A percentile compares a stretch with the other conserved stretches of the same genome.
Conservation (phyloP, 2,797 vertebrate species). For the Lepilemur ruficaudatus region DNA sequence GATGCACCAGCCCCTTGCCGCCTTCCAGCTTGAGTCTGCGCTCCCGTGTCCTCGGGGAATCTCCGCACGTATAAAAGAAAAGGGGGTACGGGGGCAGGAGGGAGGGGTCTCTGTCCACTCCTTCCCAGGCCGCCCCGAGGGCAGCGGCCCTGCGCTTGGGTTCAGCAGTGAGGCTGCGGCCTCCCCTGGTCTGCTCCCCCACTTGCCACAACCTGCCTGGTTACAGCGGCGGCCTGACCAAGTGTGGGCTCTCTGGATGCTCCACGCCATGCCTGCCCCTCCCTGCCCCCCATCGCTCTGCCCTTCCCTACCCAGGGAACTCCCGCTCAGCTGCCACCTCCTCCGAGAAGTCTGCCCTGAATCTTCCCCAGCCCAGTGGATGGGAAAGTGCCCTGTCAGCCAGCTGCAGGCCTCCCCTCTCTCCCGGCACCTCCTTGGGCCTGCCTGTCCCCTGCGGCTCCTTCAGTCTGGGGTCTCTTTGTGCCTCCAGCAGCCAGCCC, state of each 20-base stretch:
- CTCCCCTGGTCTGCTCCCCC: no score
- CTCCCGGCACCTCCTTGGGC: fast-evolving
- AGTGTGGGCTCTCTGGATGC: not conserved
- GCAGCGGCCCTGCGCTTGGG: fast-evolving
- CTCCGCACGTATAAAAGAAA: fast-evolving
- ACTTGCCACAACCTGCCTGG: not conserved
- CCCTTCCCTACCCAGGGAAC: not conserved
- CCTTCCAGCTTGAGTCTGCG: not conserved
- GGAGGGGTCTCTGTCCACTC: no score
- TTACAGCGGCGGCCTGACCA: not conserved
- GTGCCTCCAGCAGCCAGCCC: not conserved
- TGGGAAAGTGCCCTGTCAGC: not conserved
- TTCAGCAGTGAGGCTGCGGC: fast-evolving
- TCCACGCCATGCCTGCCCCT: fast-evolving
- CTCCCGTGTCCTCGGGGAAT: not conserved
- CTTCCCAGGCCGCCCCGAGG: not conserved
- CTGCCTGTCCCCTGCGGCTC: not conserved
- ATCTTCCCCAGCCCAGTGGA: not conserved
- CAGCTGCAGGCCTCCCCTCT: not conserved
- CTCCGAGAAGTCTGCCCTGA: not conserved
- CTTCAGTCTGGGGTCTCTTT: no score
- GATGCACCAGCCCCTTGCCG: fast-evolving
- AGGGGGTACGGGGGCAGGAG: fast-evolving
- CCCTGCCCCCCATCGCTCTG: no score
- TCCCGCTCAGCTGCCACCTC: not conserved